These are phyloP conservation scores for Volucella bombylans DNA, from an alignment of 2,888 invertebrate genomes.

Conservation along the genomic window DNA sequence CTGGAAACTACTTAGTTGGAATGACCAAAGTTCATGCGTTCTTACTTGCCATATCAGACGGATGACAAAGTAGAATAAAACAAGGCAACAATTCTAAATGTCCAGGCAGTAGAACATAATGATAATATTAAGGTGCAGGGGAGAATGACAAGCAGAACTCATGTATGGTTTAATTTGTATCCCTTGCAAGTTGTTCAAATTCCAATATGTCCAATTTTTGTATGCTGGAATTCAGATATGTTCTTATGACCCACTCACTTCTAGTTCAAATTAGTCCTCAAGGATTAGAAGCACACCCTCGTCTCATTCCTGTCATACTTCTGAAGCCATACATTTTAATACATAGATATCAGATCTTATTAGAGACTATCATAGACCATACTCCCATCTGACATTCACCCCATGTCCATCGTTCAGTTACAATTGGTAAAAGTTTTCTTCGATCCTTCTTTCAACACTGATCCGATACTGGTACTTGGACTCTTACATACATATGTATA, in stretches of 20 bases:
- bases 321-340: not conserved
- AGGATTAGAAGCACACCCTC: not conserved
- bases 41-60: constrained; percentile 48
- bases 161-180: not conserved
- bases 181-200: constrained; percentile 28
- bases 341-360: constrained; percentile 7
- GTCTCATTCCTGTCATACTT: too few relatives aligned
- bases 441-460: not conserved
- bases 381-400: too few relatives aligned
- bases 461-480: too few relatives aligned
- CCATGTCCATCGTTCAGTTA: constrained; percentile 30
- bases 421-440: constrained; percentile 28
- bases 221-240: not conserved
- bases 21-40: constrained; percentile 63
- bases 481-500: not conserved
- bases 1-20: constrained; percentile 57
- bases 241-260: not conserved
- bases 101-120: not conserved
- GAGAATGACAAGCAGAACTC: constrained; percentile 22
- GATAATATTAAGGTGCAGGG: not conserved
- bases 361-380: constrained; percentile 35
- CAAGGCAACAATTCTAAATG: not conserved
- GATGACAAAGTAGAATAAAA: constrained; percentile 44
- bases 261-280: not conserved
- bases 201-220: constrained; percentile 27